Conservation (phyloP, 2,113 vertebrate genomes). For the Pimephales promelas region DNA sequence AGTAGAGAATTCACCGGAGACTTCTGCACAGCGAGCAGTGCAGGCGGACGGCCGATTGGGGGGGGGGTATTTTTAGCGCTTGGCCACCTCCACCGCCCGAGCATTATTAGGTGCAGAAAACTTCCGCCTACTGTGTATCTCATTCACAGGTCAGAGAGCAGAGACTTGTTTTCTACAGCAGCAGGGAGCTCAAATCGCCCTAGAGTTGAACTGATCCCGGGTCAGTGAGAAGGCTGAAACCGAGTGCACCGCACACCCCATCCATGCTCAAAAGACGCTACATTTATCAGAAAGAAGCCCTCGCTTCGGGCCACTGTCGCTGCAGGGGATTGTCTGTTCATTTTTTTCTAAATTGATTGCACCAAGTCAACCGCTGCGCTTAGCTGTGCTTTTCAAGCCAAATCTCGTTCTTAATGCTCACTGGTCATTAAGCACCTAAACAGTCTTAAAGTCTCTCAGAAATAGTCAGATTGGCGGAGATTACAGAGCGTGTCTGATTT, state of each 20-base stretch:
- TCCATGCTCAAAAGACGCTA: neutral
- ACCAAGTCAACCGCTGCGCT: neutral
- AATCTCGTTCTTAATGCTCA: neutral
- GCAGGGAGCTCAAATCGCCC: conserved; percentile 40
- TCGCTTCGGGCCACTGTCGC: neutral
- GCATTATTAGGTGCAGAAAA: conserved; percentile 52
- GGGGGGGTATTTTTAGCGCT: conserved; percentile 44
- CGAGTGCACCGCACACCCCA: neutral
- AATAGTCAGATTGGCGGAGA: neutral
- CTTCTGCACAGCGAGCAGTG: conserved; percentile 9
- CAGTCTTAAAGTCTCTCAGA: neutral
- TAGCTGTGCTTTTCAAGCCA: neutral
- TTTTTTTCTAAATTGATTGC: conserved; percentile 21
- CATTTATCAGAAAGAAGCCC: conserved; percentile 34
- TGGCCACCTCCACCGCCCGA: conserved; percentile 35
- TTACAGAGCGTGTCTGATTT: conserved; percentile 34
- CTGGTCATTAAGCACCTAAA: conserved; percentile 34
- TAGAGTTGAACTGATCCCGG: conserved; percentile 26
- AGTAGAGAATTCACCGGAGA: conserved; percentile 41
- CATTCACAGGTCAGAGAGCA: conserved; percentile 54
- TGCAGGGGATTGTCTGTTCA: neutral
- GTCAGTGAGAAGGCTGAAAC: conserved; percentile 21
- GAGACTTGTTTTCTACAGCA: conserved; percentile 48
- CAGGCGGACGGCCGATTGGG: conserved; percentile 1
- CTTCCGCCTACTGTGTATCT: conserved; percentile 22